Conservation (phyloP, 2,113 vertebrate species). For the Tetraodon nigroviridis region DNA sequence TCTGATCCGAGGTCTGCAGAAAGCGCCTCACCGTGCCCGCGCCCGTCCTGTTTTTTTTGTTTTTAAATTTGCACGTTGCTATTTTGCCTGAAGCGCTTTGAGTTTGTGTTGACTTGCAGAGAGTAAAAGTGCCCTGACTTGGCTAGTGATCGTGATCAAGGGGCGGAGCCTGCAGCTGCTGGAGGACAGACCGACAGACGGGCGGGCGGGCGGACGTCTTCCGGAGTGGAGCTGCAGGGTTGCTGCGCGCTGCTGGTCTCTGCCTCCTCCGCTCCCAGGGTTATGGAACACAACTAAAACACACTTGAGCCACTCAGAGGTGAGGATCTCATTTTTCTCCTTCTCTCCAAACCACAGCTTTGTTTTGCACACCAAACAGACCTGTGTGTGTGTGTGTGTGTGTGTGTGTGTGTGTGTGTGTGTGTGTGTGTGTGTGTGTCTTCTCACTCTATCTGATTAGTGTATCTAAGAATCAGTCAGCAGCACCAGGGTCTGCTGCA, state of each 20-base stretch:
- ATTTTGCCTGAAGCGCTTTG: too few relatives aligned
- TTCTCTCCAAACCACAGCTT: background rate
- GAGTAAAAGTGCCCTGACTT: too few relatives aligned
- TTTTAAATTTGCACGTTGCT: too few relatives aligned
- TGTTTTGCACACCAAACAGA: constrained; percentile 3
- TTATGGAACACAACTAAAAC: constrained; percentile 21
- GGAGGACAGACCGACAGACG: constrained; percentile 25
- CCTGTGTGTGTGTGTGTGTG: constrained; percentile 10
- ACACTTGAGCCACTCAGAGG: constrained; percentile 25
- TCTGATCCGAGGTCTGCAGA: too few relatives aligned
- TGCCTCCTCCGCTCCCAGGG: constrained; percentile 1
- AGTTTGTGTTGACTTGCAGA: too few relatives aligned
- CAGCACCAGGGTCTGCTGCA: background rate
- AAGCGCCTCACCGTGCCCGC: too few relatives aligned
- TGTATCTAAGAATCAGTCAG: background rate
- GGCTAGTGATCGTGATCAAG: background rate
- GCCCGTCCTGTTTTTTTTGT: too few relatives aligned
- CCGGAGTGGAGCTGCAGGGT: constrained; percentile 25
- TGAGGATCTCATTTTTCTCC: constrained; percentile 14
- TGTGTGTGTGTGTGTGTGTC: constrained; percentile 1
- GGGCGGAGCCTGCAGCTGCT: constrained; percentile 37
- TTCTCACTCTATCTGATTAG: background rate
- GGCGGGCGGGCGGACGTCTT: constrained; percentile 36
- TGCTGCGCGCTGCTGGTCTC: constrained; percentile 5
- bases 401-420: constrained; percentile 5